Evolutionary conservation across 2,888 invertebrate species (phyloP), one percentile per base, ranked within the genome.

Genomic region (Branchipolynoe longqiensis): DNA sequence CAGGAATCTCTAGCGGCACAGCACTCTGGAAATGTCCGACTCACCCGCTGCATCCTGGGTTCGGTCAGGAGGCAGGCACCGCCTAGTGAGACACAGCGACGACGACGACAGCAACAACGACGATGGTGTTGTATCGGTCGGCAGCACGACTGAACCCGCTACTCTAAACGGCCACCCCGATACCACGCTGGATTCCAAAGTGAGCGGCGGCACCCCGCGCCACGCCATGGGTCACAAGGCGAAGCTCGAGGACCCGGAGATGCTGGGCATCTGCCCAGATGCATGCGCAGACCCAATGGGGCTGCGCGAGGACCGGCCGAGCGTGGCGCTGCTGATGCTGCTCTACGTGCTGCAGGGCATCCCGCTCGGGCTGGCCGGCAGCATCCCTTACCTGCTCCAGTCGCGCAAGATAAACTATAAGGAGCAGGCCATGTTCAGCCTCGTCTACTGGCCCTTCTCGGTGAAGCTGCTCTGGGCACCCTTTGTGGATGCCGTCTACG

Each of bases 381-480:
- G 98, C 40, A 96, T 99, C 90, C 99, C 99, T 0, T 97, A 99
- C 97, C 95, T 99, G 84, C 95, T 99, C 85, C 98, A 98, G 93
- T 97, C 98, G 93, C 95, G 97, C 85, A 97, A 97, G 85, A 97
- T 98, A 84, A 97, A 97, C 87, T 99, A 99, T 93, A 97, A 96
- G 90, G 97, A 99, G 93, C 99, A 99, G 95, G 95, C 95, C 1
- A 91, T 95, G 84, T 95, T 95, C 89, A 98, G 98, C 94, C 97
- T 98, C 92, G 97, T 97, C 0, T 96, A 96, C 90, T 98, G 98
- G 98, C 98, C 98, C 59, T 95, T 95, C 91, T 96, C 96, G 90
- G 91, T 99, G 69, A 99, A 99, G 94, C 94, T 99, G 69, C 93
- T 99, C 85, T 99, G 99, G 99, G 99, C 99, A 0, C 99, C 99